Evolutionary conservation across 2,113 vertebrate genomes (phyloP).

Genomic region (Pelusios castaneus): DNA sequence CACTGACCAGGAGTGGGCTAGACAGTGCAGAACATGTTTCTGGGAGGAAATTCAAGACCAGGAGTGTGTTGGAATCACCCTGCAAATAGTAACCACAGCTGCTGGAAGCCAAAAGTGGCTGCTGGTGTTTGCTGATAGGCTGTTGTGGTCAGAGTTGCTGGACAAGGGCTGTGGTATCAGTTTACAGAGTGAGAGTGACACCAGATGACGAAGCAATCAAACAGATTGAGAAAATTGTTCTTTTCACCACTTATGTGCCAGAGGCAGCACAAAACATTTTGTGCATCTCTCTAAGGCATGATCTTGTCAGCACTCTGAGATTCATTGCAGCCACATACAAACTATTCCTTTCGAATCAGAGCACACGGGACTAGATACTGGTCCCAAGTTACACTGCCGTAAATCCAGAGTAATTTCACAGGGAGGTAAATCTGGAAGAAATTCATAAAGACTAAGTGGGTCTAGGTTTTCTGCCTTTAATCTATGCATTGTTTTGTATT

Average conservation of each 20-base stretch:
- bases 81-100: neutral
- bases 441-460: neutral
- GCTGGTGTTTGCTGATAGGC: neutral
- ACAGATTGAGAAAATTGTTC: neutral
- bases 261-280: neutral
- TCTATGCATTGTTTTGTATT: neutral
- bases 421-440: neutral
- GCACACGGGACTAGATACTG: neutral
- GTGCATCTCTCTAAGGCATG: neutral
- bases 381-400: neutral
- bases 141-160: no score
- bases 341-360: neutral
- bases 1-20: neutral
- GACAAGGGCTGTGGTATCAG: neutral
- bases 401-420: slow-evolving; percentile 26
- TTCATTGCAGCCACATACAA: neutral
- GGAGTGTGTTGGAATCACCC: neutral
- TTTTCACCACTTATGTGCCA: neutral
- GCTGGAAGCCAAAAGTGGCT: neutral
- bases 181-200: neutral
- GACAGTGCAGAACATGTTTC: neutral
- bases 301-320: neutral
- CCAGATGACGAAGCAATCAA: neutral
- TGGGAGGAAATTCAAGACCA: neutral
- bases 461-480: neutral